These are phyloP conservation scores for Drosophila obscura DNA, from an alignment of 1,140 invertebrate genomes.

Conservation along the genomic window DNA sequence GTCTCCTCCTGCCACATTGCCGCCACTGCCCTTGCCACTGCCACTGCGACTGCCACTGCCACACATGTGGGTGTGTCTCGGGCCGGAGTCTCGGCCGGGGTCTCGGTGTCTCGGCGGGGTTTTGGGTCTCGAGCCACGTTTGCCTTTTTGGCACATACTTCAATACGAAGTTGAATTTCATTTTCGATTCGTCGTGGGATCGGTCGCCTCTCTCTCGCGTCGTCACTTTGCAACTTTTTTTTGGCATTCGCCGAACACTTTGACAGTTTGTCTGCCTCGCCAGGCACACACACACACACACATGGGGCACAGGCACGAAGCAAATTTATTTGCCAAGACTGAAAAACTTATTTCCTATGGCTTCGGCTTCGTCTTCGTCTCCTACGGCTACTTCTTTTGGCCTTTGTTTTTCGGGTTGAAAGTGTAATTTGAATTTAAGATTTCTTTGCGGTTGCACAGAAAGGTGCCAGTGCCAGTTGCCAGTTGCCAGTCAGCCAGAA, in stretches of 20 bases:
- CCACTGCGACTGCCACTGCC: neutral
- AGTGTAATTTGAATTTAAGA: constrained; percentile 82
- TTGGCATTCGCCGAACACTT: constrained; percentile 66
- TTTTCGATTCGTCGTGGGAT: constrained; percentile 57
- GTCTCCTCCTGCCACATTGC: constrained; percentile 1
- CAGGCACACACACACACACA: constrained; percentile 14
- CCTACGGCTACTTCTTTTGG: too few species aligned
- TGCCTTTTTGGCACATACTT: constrained; percentile 81
- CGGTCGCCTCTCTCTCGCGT: constrained; percentile 1
- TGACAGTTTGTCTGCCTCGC: constrained; percentile 75
- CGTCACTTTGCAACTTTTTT: constrained; percentile 76
- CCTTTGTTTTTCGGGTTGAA: constrained; percentile 64
- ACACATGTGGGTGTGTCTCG: constrained; percentile 34
- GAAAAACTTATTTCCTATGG: too few species aligned
- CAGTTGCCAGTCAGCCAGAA: too few species aligned
- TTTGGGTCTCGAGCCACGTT: constrained; percentile 50
- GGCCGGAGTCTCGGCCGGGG: constrained; percentile 8
- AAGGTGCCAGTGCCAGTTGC: constrained; percentile 41
- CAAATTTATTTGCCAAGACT: constrained; percentile 67
- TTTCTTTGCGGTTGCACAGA: constrained; percentile 64
- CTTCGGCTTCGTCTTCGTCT: too few species aligned
- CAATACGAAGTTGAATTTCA: constrained; percentile 80
- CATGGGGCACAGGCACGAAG: neutral
- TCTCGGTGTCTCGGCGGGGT: neutral
- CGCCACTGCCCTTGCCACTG: neutral